Evolutionary conservation across 2,797 vertebrate genomes (phyloP).

Genomic region (Melanotaenia boesemani): DNA sequence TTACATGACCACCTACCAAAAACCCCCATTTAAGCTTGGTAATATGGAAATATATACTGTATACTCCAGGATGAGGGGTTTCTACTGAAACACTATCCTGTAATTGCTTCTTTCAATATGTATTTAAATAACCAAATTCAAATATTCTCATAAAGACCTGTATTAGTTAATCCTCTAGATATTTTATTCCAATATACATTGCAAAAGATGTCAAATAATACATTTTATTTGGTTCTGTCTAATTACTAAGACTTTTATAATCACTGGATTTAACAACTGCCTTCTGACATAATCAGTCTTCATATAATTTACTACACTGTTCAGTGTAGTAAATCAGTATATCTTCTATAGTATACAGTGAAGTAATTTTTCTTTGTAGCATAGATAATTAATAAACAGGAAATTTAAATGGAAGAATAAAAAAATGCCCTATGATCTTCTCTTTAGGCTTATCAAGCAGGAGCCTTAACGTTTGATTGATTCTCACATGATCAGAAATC

Average conservation of each 20-base stretch:
- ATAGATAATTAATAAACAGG: background rate
- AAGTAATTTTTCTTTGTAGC: background rate
- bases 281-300: too few relatives aligned
- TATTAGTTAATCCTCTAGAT: background rate
- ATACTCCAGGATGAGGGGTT: background rate
- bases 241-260: too few relatives aligned
- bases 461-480: too few relatives aligned
- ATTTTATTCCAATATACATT: background rate
- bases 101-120: background rate
- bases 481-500: background rate
- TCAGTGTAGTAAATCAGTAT: too few relatives aligned
- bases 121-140: background rate
- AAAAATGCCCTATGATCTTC: too few relatives aligned
- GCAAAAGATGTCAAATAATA: background rate
- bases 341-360: background rate
- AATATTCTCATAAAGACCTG: background rate
- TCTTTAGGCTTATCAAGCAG: too few relatives aligned
- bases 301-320: too few relatives aligned
- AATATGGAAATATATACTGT: background rate
- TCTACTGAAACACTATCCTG: background rate
- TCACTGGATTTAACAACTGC: too few relatives aligned
- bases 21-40: background rate
- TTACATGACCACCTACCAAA: background rate
- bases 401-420: too few relatives aligned
- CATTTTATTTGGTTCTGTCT: background rate